phyloP scores from a whole-genome alignment of 2,797 vertebrate species.

The Iguana delicatissima region DNA sequence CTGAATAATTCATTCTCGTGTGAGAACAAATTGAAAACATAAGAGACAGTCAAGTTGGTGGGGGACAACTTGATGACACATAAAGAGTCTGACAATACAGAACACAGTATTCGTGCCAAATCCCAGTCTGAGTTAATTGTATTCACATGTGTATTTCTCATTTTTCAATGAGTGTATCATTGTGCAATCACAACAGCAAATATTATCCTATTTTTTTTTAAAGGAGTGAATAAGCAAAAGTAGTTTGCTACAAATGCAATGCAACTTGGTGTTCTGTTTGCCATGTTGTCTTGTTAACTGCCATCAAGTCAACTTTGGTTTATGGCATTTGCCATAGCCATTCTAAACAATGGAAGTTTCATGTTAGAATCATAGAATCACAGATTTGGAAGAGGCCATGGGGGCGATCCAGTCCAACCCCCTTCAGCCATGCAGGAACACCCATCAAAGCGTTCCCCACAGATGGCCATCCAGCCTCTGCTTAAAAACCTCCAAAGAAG shows the following conservation, averaged over 20 bases:
- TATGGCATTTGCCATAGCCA: no score
- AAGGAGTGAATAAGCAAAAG: not conserved
- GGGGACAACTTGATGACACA: not conserved
- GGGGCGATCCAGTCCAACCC: no score
- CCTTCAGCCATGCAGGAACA: no score
- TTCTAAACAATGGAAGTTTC: no score
- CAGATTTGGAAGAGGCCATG: no score
- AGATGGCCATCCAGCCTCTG: no score
- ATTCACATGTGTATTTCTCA: not conserved
- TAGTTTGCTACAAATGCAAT: not conserved
- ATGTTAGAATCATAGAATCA: no score
- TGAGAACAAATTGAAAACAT: not conserved
- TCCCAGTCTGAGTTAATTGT: not conserved
- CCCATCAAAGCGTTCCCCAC: no score
- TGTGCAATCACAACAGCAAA: not conserved
- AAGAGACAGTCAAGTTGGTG: not conserved
- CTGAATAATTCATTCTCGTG: not conserved
- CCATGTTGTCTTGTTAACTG: no score
- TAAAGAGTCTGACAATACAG: not conserved
- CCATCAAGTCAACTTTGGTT: no score
- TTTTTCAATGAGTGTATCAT: not conserved
- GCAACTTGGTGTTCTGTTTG: not conserved
- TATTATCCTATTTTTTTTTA: not conserved
- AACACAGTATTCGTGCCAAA: not conserved
- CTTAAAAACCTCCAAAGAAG: no score